These are phyloP conservation scores for Dendrolimus houi DNA, from an alignment of 2,888 invertebrate species.

Conservation along the genomic window DNA sequence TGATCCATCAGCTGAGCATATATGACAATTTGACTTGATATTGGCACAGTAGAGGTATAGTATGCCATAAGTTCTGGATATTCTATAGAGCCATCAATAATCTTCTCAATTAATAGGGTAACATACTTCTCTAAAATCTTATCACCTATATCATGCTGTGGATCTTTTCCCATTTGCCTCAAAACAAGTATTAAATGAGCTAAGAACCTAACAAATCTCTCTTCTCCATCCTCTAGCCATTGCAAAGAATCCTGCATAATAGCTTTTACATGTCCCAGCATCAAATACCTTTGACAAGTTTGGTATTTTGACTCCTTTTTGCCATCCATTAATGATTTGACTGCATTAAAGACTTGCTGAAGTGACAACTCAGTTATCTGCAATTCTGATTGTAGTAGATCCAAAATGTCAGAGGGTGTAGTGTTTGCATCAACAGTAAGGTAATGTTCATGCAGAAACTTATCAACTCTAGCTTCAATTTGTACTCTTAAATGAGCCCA, in stretches of 20 bases:
- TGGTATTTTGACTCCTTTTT: slow-evolving; percentile 82
- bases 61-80: slow-evolving; percentile 89
- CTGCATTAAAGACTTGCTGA: slow-evolving; percentile 58
- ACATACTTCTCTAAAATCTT: slow-evolving; percentile 86
- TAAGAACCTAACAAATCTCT: slow-evolving; percentile 84
- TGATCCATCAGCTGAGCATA: slow-evolving; percentile 83
- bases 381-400: slow-evolving; percentile 53
- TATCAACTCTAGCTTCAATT: slow-evolving; percentile 91
- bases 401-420: slow-evolving; percentile 52
- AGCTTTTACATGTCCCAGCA: slow-evolving; percentile 86
- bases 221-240: slow-evolving; percentile 77
- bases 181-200: slow-evolving; percentile 91
- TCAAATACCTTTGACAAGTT: slow-evolving; percentile 88
- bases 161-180: slow-evolving; percentile 84
- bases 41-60: slow-evolving; percentile 88
- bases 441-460: slow-evolving; percentile 63
- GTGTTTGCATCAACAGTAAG: slow-evolving; percentile 61
- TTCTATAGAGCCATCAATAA: slow-evolving; percentile 69
- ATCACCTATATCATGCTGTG: slow-evolving; percentile 83
- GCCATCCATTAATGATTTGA: slow-evolving; percentile 62
- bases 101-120: slow-evolving; percentile 78
- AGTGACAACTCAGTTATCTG: slow-evolving; percentile 52
- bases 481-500: slow-evolving; percentile 92
- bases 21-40: slow-evolving; percentile 59
- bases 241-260: slow-evolving; percentile 82